Base-by-base conservation (phyloP, 2,888 invertebrate genomes). In the Cheilosia pagana region DNA sequence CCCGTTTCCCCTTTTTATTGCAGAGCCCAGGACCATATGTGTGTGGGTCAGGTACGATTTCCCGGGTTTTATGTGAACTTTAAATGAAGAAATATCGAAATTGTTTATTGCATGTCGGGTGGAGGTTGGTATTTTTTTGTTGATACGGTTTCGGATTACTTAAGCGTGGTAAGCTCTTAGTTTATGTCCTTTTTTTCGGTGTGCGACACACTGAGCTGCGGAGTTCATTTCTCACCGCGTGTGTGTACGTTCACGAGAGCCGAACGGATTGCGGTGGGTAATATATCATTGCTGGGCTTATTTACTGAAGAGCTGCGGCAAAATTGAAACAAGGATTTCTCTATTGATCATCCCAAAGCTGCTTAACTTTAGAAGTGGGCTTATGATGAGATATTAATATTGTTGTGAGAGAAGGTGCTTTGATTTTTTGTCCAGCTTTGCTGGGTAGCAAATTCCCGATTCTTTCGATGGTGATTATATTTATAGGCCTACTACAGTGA, bases 51-150 rank as follows among this genome's bases (percentile, higher is more conserved):
- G 53, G 35, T 19, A 45, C 0, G 12, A 19, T 43, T 48, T 39
- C 35, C 23, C 23, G 16, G 31, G 8, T 50, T 48, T 59, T 59
- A 50, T 59, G 70, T n/a, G 53, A 43, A 45, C 19, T 19, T 43
- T 21, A 55, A 70, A 70, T 59, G 70, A 67, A 67, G 59, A 70
- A 48, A 57, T 57, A 59, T 70, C 23, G 59, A 70, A 70, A 48
- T 23, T 57, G 48, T 70, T 57, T 28, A 48, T 52, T 50, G 16
- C 7, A 0, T 19, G 12, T 60, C 23, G 14, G 19, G 3, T 1
- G 12, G 39, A 21, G 3, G 39, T 45, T 23, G 14, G n/a, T n/a
- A n/a, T 14, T 23, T 25, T 57, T 23, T 10, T 21, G 16, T 50
- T 50, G 6, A 6, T n/a, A 12, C 55, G 19, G 41, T 55, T n/a